phyloP scores from a whole-genome alignment of 1,140 invertebrate species.

The Aphaenogaster ashmeadi region DNA sequence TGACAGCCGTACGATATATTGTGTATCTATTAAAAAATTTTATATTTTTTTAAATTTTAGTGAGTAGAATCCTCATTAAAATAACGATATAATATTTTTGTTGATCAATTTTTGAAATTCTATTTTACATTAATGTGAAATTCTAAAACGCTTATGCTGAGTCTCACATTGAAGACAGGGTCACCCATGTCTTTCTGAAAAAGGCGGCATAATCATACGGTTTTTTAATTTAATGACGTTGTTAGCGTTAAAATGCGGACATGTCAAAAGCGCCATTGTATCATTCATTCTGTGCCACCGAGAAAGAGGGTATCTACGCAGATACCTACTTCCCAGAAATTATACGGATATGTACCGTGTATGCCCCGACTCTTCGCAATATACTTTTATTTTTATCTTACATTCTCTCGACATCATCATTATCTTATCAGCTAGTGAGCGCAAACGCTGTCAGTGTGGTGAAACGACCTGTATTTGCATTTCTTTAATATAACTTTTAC shows the following conservation, averaged over 20 bases:
- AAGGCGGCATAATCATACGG: conserved; percentile 53
- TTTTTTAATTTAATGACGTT: conserved; percentile 70
- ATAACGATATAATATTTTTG: background rate
- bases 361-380: conserved; percentile 15
- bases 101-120: background rate
- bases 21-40: background rate
- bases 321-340: conserved; percentile 10
- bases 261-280: conserved; percentile 18
- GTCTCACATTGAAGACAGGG: background rate
- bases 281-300: background rate
- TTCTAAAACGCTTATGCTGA: background rate
- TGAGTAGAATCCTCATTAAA: background rate
- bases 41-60: background rate
- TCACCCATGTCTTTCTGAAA: background rate
- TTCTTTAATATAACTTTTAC: background rate
- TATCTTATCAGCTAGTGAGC: background rate
- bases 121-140: background rate
- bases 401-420: conserved; percentile 21
- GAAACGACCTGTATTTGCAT: background rate
- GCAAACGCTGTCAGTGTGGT: background rate
- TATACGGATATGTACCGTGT: conserved; percentile 44
- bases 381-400: conserved; percentile 60
- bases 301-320: conserved; percentile 21
- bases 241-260: conserved; percentile 10
- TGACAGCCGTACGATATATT: background rate